Evolutionary conservation across 2,113 vertebrate species (phyloP).

Genomic region (Phodopus roborovskii): DNA sequence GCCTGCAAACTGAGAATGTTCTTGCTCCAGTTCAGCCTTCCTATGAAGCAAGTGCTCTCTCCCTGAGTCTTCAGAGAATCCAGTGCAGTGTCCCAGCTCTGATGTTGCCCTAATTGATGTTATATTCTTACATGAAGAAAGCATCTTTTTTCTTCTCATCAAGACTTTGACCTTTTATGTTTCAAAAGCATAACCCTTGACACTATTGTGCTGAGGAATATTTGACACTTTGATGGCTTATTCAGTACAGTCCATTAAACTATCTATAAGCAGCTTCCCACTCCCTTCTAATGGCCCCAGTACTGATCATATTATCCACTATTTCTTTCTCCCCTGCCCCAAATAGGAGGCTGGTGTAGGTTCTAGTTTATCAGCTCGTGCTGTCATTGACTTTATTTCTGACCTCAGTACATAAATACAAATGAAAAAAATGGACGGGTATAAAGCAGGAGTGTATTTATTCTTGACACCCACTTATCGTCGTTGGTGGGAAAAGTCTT

Average conservation of each 20-base stretch:
- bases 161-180: constrained; percentile 40
- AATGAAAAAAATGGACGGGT: not conserved
- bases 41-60: not conserved
- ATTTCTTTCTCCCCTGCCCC: not conserved
- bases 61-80: not conserved
- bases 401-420: not conserved
- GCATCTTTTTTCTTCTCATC: constrained; percentile 41
- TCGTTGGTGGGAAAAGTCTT: not conserved
- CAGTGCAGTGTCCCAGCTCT: not conserved
- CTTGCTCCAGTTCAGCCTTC: not conserved
- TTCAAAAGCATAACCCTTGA: constrained; percentile 36
- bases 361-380: constrained; percentile 24
- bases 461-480: not conserved
- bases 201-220: constrained; percentile 11
- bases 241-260: constrained; percentile 41
- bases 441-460: not conserved
- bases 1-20: not conserved
- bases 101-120: not conserved
- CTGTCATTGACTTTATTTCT: not conserved
- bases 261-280: constrained; percentile 48
- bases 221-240: constrained; percentile 34
- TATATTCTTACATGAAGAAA: constrained; percentile 32
- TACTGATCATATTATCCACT: constrained; percentile 13
- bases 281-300: not conserved
- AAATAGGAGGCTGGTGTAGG: not conserved